Base-by-base conservation (phyloP, 64 coral and sea anemone species). In the Actinia equina region DNA sequence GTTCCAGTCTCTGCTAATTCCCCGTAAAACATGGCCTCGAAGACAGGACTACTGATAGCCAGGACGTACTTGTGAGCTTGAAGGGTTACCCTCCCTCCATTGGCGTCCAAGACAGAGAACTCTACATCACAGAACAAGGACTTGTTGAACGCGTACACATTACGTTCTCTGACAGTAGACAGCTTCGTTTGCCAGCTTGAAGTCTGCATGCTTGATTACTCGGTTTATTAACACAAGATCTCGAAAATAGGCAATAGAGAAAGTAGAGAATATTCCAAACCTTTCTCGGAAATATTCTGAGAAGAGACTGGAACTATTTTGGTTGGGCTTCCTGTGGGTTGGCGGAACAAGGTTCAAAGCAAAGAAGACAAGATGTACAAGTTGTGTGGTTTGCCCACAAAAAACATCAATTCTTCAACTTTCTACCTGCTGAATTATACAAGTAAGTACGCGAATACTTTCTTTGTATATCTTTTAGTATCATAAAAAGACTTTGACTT, bases 1-100 rank as follows among this genome's bases (percentile, higher is more conserved):
- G 44, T 52, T 15, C 18, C 44, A 20, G 55, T 67, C 59, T 89
- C 88, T 46, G 60, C 59, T 7, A 89, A 44, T 17, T 83, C 79
- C 8, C 88, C 77, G 57, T 83, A 89, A 52, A 89, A 89, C 88
- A 89, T 89, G n/a, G 78, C 79, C 51, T 52, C 60, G 45, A 89
- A 89, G 26, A 89, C 79, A 53, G 88, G 59, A 53, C 88, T 89
- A n/a, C 79, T 89, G 60, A 70, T 51, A 57, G 79, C 79, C 45
- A 89, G 88, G 5, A 89, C 79, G 51, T 89, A 83, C 45, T 83
- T 89, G 42, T 89, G 77, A 44, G 88, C 88, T 83, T 42, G 79
- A 67, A 89, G 51, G 23, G 6, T 69, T 19, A 27, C 59, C 49
- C 65, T 54, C 11, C 67, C 55, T 59, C 59, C 37, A 54, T 43